phyloP scores from a whole-genome alignment of 2,797 vertebrate genomes.

The Molossus alvarezi region DNA sequence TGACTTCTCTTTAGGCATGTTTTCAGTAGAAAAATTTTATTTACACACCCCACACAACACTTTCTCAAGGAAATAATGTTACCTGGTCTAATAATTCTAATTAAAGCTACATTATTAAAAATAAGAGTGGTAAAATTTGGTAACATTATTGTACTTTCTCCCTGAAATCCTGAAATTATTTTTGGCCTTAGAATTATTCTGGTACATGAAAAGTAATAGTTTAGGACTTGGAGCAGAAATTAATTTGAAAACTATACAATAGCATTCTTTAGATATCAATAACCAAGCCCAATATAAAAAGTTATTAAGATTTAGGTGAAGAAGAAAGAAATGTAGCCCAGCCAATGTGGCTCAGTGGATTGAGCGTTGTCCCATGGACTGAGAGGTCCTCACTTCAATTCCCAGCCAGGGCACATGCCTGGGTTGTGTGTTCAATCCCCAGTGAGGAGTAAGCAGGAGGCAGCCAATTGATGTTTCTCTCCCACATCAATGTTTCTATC shows the following conservation, averaged over 20 bases:
- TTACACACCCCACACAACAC: fast-evolving
- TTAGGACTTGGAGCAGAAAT: not conserved
- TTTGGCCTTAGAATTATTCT: not conserved
- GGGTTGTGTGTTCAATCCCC: too few relatives aligned
- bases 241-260: not conserved
- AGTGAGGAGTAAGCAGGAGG: too few relatives aligned
- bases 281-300: not conserved
- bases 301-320: not conserved
- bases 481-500: too few relatives aligned
- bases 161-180: not conserved
- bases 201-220: not conserved
- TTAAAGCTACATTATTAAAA: not conserved
- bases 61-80: not conserved
- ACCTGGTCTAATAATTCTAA: not conserved
- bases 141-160: not conserved
- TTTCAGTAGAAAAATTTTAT: not conserved
- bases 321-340: not conserved
- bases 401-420: too few relatives aligned
- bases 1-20: not conserved
- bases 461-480: too few relatives aligned
- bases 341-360: too few relatives aligned
- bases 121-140: not conserved
- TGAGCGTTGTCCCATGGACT: too few relatives aligned
- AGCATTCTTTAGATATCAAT: not conserved
- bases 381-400: too few relatives aligned